phyloP scores from a whole-genome alignment of 2,888 invertebrate genomes.

The Tetropium fuscum region DNA sequence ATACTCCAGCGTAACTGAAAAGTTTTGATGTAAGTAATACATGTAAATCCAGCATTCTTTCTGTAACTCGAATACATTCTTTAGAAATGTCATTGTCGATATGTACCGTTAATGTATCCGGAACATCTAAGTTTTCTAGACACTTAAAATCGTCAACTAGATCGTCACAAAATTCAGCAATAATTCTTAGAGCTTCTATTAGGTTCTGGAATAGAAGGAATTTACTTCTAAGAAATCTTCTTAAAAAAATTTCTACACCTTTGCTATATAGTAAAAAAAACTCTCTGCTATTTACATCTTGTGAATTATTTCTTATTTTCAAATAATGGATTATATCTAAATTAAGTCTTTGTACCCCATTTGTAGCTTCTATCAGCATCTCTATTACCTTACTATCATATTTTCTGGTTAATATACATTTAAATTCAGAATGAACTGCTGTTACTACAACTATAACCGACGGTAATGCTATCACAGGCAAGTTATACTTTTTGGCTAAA shows the following conservation, averaged over 20 bases:
- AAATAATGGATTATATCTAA: slow-evolving; percentile 40
- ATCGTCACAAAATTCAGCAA: slow-evolving; percentile 28
- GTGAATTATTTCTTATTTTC: slow-evolving; percentile 40
- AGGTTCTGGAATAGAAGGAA: slow-evolving; percentile 2
- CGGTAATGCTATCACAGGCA: slow-evolving; percentile 32
- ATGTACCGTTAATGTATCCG: too few species aligned
- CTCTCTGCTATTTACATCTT: slow-evolving; percentile 19
- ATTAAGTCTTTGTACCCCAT: slow-evolving; percentile 37
- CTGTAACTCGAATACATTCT: slow-evolving; percentile 23
- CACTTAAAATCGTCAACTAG: slow-evolving; percentile 41
- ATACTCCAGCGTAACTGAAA: slow-evolving; percentile 45
- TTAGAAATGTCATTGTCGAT: slow-evolving; percentile 12
- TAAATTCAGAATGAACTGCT: slow-evolving; percentile 24
- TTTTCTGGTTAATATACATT: slow-evolving; percentile 10
- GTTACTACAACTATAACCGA: slow-evolving; percentile 26
- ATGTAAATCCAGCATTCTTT: slow-evolving; percentile 41
- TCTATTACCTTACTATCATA: slow-evolving; percentile 28
- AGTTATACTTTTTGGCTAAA: slow-evolving; percentile 34
- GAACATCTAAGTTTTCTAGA: slow-evolving; percentile 34
- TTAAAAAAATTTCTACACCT: slow-evolving; percentile 28
- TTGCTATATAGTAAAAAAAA: slow-evolving; percentile 3
- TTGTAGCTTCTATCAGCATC: slow-evolving; percentile 32
- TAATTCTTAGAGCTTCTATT: slow-evolving; percentile 15
- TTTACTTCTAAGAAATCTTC: slow-evolving; percentile 6
- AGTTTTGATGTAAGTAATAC: slow-evolving; percentile 47